Base-by-base conservation (phyloP, 2,797 vertebrate genomes). In the Botia kubotai region DNA sequence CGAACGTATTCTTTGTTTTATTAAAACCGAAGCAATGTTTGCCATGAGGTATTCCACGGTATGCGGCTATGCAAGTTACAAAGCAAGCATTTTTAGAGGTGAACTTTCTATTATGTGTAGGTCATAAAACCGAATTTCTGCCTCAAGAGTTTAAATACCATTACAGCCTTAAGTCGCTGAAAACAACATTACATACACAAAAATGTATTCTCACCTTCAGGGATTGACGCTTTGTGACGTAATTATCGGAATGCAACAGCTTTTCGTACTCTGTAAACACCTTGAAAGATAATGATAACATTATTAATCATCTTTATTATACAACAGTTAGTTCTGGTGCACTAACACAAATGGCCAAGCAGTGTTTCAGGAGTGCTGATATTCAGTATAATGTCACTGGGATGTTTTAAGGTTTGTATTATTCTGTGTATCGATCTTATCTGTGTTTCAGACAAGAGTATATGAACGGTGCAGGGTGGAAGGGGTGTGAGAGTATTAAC, bases 171-270 rank as follows among this genome's bases (percentile, higher is more conserved):
- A 11, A 53, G 66, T 66, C 6, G 65, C n/a, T 72, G 6, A 65
- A 79, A 69, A 55, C 8, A 77, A 53, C 11, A 14, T 62, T 55
- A 13, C 26, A 23, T n/a, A 36, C 10, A 6, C 17, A 72, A 33
- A 80, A 77, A 16, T 12, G 29, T 2, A 26, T 11, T 2, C 52
- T 78, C 88, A 95, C 95, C 94, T 95, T 95, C 75, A 95, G 84
- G 88, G 94, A 95, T 91, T 95, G 95, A 1, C 94, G 92, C 80
- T 95, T 95, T 86, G 95, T 95, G 84, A 95, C 95, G 13, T 95
- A 95, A 87, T 95, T 95, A 5, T 95, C 94, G 71, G 95, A 95
- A 87, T 94, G 93, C 84, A 95, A 91, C n/a, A 95, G 92, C 83
- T 95, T 95, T 77, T 95, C 95, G 16, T 95, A 95, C 79, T 95